Evolutionary conservation across 2,113 vertebrate species (phyloP).

Genomic region (Lichenostomus cassidix): DNA sequence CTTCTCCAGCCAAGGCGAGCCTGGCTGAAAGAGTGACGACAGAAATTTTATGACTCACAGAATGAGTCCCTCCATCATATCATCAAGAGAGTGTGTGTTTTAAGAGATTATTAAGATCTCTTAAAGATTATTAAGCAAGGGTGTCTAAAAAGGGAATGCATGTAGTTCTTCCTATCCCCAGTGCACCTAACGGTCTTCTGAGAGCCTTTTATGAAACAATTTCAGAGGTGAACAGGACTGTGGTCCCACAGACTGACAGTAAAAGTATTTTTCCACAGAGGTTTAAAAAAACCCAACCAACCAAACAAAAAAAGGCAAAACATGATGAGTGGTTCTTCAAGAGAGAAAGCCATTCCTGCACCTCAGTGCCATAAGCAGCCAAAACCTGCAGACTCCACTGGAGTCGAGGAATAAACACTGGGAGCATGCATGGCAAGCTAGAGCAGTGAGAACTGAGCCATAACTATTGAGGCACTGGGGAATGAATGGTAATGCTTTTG

Average conservation of each 20-base stretch:
- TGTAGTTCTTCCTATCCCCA: background rate
- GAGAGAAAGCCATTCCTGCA: background rate
- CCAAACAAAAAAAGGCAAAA: background rate
- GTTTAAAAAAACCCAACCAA: background rate
- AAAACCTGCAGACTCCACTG: background rate
- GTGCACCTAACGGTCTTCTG: background rate
- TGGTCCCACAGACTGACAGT: background rate
- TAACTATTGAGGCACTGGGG: background rate
- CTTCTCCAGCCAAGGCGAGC: background rate
- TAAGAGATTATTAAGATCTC: background rate
- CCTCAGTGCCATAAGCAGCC: background rate
- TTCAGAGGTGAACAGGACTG: background rate
- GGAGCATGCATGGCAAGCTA: rapidly evolving
- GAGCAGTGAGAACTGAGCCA: background rate
- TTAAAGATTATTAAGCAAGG: background rate
- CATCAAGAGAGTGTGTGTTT: background rate
- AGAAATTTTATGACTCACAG: background rate
- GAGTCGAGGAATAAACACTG: background rate
- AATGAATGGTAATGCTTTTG: background rate
- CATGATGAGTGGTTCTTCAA: background rate
- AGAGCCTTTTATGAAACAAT: background rate
- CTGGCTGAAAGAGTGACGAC: background rate
- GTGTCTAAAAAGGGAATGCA: background rate
- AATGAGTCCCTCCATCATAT: background rate
- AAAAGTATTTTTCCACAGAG: background rate